Base-by-base conservation (phyloP, 1,140 invertebrate genomes). In the Pachyrhynchus sulphureomaculatus region DNA sequence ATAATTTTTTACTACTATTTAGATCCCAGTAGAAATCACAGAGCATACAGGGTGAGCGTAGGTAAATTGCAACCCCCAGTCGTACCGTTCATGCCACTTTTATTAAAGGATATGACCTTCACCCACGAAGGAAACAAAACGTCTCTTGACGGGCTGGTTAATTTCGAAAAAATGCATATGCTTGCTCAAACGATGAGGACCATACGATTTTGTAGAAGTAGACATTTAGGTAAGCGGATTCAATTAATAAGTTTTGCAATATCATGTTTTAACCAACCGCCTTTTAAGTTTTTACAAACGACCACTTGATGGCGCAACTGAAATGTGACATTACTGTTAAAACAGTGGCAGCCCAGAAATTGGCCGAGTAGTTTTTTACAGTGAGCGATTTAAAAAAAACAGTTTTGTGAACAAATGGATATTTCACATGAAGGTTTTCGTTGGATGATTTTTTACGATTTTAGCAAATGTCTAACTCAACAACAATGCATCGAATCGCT, bases 81-180 rank as follows among this genome's bases (percentile, higher is more conserved):
- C 36, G 88, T 94, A 58, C 92, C 92, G 13, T 93, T 94, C 72
- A 91, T 94, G 83, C 91, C 91, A 24, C 80, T 93, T 23, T 78
- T 93, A 23, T 80, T 94, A 49, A 94, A 94, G 82, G 88, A 94
- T 76, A 89, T 94, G 86, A 92, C 90, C 18, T 94, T 94, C 71
- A 89, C 89, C 10, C 90, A 94, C 74, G 91, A 93, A 77, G 92
- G 91, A n/a, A 94, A 93, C 75, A 91, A 92, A 75, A 93, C 91
- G 1, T 87, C 86, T 67, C 81, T 91, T 62, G 89, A 92, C 72
- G 88, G 87, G 8, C 76, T 94, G 34, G 88, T 94, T 20, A 94
- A 93, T 74, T 94, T 93, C 78, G 91, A 94, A 75, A 94, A 94
- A 80, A 94, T 94, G 91, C 91, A 93, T 73, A 91, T 93, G 88